Percentiles rank a stretch among this genome's conserved stretches.
Evolutionary conservation across 2,797 vertebrate genomes (phyloP).

Genomic region (Diplodus puntazzo): DNA sequence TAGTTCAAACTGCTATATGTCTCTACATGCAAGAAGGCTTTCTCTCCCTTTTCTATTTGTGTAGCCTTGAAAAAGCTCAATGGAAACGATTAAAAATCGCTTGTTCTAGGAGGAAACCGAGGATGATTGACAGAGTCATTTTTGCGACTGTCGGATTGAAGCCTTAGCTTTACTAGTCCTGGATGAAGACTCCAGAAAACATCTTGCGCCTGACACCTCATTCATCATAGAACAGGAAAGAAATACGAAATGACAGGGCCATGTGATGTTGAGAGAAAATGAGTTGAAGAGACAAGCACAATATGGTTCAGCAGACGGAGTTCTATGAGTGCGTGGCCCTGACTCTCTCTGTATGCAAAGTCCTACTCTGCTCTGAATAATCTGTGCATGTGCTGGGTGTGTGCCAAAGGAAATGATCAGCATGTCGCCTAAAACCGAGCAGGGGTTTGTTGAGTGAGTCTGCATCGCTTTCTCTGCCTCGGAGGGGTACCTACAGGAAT

Average conservation of each 20-base stretch:
- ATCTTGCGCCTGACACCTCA: constrained; percentile 76
- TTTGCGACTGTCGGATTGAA: constrained; percentile 51
- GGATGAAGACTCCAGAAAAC: constrained; percentile 69
- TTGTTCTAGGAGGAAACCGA: constrained; percentile 14
- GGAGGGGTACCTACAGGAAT: not conserved
- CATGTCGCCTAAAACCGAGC: constrained; percentile 11
- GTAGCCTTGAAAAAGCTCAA: constrained; percentile 18
- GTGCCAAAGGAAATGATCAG: constrained; percentile 34
- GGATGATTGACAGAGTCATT: constrained; percentile 72
- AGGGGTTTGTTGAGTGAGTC: constrained; percentile 1
- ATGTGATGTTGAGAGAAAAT: constrained; percentile 53
- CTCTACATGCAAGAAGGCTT: not conserved
- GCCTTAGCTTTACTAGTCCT: constrained; percentile 41
- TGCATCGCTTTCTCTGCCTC: constrained; percentile 12
- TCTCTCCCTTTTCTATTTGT: constrained; percentile 22
- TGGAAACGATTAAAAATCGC: constrained; percentile 57
- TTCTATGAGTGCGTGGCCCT: not conserved
- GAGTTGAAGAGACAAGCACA: constrained; percentile 58
- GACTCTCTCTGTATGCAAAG: constrained; percentile 35
- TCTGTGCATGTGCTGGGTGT: not conserved
- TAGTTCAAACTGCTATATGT: not conserved
- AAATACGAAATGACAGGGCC: constrained; percentile 75
- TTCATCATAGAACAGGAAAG: constrained; percentile 70
- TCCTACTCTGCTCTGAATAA: constrained; percentile 7
- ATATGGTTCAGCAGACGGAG: constrained; percentile 61